phyloP scores from a whole-genome alignment of 2,888 invertebrate species.

The Lagria hirta region DNA sequence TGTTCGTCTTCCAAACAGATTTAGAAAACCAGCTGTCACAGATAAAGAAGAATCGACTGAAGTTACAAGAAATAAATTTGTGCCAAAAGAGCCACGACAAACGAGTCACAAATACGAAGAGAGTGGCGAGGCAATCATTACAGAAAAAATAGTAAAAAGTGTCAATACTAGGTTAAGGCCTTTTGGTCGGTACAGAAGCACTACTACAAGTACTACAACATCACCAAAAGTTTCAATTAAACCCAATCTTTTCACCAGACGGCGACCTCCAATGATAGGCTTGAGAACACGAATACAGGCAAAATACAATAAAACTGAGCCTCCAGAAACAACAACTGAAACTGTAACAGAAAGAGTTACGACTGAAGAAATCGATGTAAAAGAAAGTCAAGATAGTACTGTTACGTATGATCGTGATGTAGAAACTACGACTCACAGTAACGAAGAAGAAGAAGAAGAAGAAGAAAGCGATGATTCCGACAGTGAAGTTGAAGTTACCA shows the following conservation, averaged over 20 bases:
- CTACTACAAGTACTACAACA: slow-evolving; percentile 41
- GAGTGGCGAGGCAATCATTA: slow-evolving; percentile 34
- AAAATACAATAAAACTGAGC: slow-evolving; percentile 35
- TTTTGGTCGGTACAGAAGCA: slow-evolving; percentile 46
- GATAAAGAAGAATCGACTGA: slow-evolving; percentile 51
- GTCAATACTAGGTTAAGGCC: slow-evolving; percentile 48
- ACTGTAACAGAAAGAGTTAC: slow-evolving; percentile 19
- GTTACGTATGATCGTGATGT: slow-evolving; percentile 36
- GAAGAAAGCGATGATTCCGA: slow-evolving; percentile 37
- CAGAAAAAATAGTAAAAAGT: slow-evolving; percentile 41
- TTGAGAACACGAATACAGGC: slow-evolving; percentile 43
- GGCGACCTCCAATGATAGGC: slow-evolving; percentile 45
- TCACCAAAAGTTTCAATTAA: slow-evolving; percentile 47
- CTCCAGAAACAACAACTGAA: slow-evolving; percentile 30
- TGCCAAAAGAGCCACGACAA: slow-evolving; percentile 50
- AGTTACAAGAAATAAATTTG: slow-evolving; percentile 50
- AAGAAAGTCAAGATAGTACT: slow-evolving; percentile 23
- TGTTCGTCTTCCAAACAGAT: slow-evolving; percentile 56
- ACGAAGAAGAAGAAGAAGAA: slow-evolving; percentile 2
- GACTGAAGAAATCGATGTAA: slow-evolving; percentile 28
- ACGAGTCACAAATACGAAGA: slow-evolving; percentile 27
- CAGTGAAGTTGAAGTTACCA: slow-evolving; percentile 32
- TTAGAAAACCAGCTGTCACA: slow-evolving; percentile 49
- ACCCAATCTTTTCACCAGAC: slow-evolving; percentile 48
- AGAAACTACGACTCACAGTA: slow-evolving; percentile 2